These are phyloP conservation scores for Agrochola lychnidis DNA, from an alignment of 2,888 invertebrate genomes.

Conservation along the genomic window DNA sequence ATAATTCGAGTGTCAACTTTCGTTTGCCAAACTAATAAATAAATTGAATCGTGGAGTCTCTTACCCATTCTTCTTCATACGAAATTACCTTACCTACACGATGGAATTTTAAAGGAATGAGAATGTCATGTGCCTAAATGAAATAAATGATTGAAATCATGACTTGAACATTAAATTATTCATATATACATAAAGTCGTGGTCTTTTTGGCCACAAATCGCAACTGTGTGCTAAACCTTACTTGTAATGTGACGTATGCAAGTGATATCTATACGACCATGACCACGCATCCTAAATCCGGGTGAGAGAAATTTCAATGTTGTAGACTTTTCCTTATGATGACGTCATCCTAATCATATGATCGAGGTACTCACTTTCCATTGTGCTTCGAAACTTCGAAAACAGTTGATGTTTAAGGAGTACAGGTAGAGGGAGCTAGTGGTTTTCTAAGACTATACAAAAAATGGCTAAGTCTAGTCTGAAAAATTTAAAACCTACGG, in stretches of 20 bases:
- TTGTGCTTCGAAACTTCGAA: conserved; percentile 16
- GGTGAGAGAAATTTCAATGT: conserved; percentile 54
- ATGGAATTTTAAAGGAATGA: no score
- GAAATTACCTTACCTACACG: not conserved
- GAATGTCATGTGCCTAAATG: not conserved
- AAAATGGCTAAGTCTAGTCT: not conserved
- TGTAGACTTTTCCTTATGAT: conserved; percentile 45
- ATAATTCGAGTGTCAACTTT: no score
- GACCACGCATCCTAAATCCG: conserved; percentile 52
- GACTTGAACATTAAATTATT: not conserved
- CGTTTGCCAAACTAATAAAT: no score
- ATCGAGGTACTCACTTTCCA: conserved; percentile 22
- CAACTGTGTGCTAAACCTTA: conserved; percentile 26
- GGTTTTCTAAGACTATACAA: not conserved
- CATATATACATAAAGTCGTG: not conserved
- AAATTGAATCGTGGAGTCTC: not conserved
- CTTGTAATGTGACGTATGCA: conserved; percentile 26
- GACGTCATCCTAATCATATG: conserved; percentile 41
- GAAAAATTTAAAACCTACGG: not conserved
- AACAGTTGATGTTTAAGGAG: not conserved
- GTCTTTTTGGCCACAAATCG: not conserved
- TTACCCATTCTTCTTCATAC: not conserved
- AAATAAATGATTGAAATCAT: not conserved
- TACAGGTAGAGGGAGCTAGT: not conserved
- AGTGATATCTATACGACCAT: conserved; percentile 33